Evolutionary conservation across 2,113 vertebrate species (phyloP).

Genomic region (Carassius gibelio): DNA sequence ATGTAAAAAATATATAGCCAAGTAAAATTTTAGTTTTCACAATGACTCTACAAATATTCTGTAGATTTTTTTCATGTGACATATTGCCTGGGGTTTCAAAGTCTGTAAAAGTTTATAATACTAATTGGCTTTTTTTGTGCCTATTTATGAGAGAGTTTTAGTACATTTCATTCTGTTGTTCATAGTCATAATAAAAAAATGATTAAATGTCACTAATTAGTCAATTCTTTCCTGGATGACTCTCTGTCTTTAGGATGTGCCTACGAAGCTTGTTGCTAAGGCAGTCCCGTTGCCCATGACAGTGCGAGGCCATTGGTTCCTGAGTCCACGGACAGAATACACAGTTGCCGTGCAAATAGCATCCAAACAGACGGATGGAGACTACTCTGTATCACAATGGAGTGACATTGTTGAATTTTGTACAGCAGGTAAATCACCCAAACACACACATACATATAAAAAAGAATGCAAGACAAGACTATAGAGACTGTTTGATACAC

Average conservation of each 20-base stretch:
- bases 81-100: no score
- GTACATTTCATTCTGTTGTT: background rate
- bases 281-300: conserved; percentile 98
- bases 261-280: conserved; percentile 97
- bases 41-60: no score
- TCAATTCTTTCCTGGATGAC: background rate
- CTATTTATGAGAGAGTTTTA: no score
- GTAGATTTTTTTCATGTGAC: no score
- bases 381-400: conserved; percentile 97
- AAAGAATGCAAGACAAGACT: background rate
- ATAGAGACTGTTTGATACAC: background rate
- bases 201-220: background rate
- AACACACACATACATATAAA: background rate
- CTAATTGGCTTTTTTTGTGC: no score
- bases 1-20: no score
- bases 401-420: conserved; percentile 98
- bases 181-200: background rate
- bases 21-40: no score
- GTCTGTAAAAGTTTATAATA: no score
- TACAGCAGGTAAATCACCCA: conserved; percentile 82
- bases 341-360: conserved; percentile 97
- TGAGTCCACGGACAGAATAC: conserved; percentile 98
- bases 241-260: conserved; percentile 83
- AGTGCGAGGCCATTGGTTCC: conserved; percentile 96
- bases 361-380: conserved; percentile 92